Base-by-base conservation (phyloP, 2,113 vertebrate species). In the Plecotus auritus region DNA sequence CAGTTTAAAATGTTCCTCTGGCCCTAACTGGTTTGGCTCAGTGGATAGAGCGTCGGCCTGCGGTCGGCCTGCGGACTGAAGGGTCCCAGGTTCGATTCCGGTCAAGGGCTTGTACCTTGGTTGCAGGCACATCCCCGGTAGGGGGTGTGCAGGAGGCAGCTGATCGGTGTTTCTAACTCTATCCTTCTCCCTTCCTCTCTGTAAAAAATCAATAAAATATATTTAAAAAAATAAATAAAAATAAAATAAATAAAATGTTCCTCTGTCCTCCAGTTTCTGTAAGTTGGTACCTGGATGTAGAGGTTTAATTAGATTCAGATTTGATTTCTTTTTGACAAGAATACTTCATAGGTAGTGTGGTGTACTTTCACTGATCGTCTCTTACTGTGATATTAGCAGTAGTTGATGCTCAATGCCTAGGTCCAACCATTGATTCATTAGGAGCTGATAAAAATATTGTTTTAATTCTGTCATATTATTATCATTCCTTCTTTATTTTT, bases 281-380 rank as follows among this genome's bases (percentile, higher is more conserved):
- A 84, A 64, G 74, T 91, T 88, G n/a, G 22, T 93, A 54, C 40
- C 32, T 91, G 18, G 32, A 78, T 93, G 47, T 51, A 83, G 35
- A 91, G 14, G 40, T 23, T 90, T 86, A 94, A 56, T 89, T 67
- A 42, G n/a, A 88, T 95, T 92, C 78, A 89, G 84, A 73, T 81
- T 92, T 45, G 1, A 56, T 84, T 95, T 90, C 12, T 87, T 89
- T 86, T 93, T 82, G 77, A 49, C 28, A 82, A 80, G 49, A 88
- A 85, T 93, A 93, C 40, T 67, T 74, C 64, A 28, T 42, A 70
- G 37, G 28, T 67, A 74, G 56, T 82, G 16, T 45, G 87, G 30
- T 72, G 13, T 93, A 18, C 17, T 92, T 90, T 83, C 23, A 1
- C 5, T 66, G 28, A 32, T 26, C 40, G 3, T 84, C 80, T 90